phyloP scores from a whole-genome alignment of 2,113 vertebrate genomes.

The Rousettus leschenaultii region DNA sequence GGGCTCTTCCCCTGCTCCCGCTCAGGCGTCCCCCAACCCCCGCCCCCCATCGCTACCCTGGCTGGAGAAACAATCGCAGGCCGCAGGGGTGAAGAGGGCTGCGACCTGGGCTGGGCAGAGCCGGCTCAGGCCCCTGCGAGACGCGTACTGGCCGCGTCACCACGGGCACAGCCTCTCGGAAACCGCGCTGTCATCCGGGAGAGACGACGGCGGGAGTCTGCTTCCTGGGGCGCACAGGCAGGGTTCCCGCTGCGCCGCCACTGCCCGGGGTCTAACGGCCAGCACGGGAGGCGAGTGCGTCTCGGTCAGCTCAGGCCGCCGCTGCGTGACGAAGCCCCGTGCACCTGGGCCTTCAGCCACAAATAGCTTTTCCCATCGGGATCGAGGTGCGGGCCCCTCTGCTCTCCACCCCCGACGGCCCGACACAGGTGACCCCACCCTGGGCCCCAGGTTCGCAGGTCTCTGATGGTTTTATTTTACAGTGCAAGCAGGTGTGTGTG shows the following conservation, averaged over 20 bases:
- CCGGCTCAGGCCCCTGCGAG: too few species aligned
- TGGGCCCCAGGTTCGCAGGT: rapidly evolving
- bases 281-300: rapidly evolving
- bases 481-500: too few species aligned
- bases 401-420: rapidly evolving
- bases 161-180: rapidly evolving
- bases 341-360: too few species aligned
- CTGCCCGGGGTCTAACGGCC: too few species aligned
- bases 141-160: too few species aligned
- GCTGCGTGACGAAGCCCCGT: rapidly evolving
- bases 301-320: too few species aligned
- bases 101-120: neutral
- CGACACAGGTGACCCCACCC: rapidly evolving
- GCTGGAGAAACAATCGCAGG: neutral
- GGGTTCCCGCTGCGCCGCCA: neutral
- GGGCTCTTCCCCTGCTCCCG: neutral
- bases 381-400: neutral
- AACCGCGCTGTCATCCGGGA: neutral
- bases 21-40: too few species aligned
- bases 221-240: rapidly evolving
- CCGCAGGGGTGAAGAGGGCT: rapidly evolving
- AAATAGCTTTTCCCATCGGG: too few species aligned
- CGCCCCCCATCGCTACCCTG: too few species aligned
- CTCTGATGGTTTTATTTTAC: rapidly evolving
- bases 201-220: rapidly evolving